These are phyloP conservation scores for Tychaedon coryphoeus DNA, from an alignment of 2,113 vertebrate genomes.

Conservation along the genomic window DNA sequence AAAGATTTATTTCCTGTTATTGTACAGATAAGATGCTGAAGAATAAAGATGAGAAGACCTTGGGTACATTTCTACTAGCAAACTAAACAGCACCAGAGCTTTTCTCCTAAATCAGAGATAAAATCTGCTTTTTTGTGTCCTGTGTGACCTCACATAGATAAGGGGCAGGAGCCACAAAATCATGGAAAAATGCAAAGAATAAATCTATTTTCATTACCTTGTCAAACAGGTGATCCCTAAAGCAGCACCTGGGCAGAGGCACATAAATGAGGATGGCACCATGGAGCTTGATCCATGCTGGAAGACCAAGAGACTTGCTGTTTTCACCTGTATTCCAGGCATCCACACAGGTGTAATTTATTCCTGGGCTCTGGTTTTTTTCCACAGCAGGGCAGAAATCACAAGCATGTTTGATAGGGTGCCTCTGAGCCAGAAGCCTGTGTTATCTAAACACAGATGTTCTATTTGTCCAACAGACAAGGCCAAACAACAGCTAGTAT, in stretches of 20 bases:
- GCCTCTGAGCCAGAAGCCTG: not conserved
- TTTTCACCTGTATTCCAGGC: not conserved
- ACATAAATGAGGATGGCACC: not conserved
- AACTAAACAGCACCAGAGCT: not conserved
- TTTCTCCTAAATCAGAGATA: not conserved
- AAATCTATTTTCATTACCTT: not conserved
- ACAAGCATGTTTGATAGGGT: not conserved
- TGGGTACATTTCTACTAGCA: not conserved
- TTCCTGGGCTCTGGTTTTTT: not conserved
- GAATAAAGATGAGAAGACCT: not conserved
- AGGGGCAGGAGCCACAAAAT: not conserved
- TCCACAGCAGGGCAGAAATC: not conserved
- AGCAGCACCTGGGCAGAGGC: not conserved
- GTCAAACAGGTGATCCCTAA: not conserved
- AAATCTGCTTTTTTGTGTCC: not conserved
- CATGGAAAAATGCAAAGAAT: not conserved
- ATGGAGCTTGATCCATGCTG: not conserved
- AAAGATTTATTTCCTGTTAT: not conserved
- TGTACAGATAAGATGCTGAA: not conserved
- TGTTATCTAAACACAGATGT: not conserved
- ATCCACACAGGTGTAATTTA: not conserved
- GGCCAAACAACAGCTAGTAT: not conserved
- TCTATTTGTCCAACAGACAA: not conserved
- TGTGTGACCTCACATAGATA: fast-evolving
- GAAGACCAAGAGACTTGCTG: not conserved